Conservation (phyloP, 2,888 invertebrate genomes). For the Mythimna lalbum region DNA sequence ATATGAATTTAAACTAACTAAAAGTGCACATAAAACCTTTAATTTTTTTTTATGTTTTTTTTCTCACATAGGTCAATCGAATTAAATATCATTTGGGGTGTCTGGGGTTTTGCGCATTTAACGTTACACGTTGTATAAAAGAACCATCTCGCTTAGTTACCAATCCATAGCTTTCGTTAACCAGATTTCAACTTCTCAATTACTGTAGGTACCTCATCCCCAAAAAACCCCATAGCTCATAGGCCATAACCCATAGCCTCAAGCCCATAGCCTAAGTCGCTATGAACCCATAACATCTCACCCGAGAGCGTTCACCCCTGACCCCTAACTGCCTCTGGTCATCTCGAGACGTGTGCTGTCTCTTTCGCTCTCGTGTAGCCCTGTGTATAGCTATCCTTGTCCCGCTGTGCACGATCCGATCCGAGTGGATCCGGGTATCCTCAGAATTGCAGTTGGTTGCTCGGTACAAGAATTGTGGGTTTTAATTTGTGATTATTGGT, state of each 20-base stretch:
- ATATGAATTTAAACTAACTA: no score
- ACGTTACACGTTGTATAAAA: no score
- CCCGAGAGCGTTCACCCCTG: constrained; percentile 90
- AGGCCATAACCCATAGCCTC: constrained; percentile 54
- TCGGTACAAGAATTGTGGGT: constrained; percentile 72
- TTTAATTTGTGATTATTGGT: not conserved
- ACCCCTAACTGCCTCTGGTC: constrained; percentile 89
- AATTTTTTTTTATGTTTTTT: no score
- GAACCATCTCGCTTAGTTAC: no score
- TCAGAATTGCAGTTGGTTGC: constrained; percentile 84
- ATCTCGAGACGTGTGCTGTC: constrained; percentile 82
- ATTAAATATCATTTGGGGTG: no score
- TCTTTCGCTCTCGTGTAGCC: constrained; percentile 60
- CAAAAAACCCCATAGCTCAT: constrained; percentile 34
- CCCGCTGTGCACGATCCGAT: constrained; percentile 85
- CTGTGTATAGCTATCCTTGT: constrained; percentile 69
- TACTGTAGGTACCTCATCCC: constrained; percentile 2
- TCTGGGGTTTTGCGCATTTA: no score
- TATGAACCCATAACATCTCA: constrained; percentile 77
- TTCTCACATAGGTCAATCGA: no score
- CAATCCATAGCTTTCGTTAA: not conserved
- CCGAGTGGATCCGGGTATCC: constrained; percentile 87
- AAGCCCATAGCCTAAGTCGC: constrained; percentile 70
- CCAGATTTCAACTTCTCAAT: constrained; percentile 6
- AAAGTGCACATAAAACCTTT: no score